A percentile compares a stretch with the other conserved stretches of the same genome.
Evolutionary conservation across 2,113 vertebrate species (phyloP).

Genomic region (Mesoclemmys tuberculata): DNA sequence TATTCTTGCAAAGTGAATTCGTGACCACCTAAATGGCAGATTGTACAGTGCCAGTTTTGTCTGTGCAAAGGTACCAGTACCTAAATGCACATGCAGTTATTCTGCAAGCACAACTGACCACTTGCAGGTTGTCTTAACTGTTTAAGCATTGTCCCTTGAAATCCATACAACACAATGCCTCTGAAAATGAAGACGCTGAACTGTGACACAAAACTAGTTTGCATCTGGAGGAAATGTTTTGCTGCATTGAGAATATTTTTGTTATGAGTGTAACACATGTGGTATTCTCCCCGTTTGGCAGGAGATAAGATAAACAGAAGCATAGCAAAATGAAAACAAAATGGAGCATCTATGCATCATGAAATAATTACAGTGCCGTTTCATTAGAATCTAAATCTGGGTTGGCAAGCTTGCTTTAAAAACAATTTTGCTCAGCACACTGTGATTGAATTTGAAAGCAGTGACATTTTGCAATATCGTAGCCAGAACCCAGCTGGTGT

Average conservation of each 20-base stretch:
- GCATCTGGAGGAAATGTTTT: constrained; percentile 55
- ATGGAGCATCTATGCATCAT: constrained; percentile 41
- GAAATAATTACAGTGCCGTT: constrained; percentile 59
- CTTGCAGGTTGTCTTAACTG: not conserved
- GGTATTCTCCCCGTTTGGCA: constrained; percentile 68
- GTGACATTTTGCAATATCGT: constrained; percentile 43
- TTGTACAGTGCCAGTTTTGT: not conserved
- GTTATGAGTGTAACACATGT: constrained; percentile 53
- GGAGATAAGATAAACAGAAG: constrained; percentile 75
- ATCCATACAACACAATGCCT: not conserved
- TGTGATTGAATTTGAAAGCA: constrained; percentile 58
- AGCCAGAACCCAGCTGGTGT: constrained; percentile 53
- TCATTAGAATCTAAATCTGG: constrained; percentile 63
- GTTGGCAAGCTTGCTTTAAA: constrained; percentile 61
- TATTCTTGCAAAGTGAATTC: not conserved
- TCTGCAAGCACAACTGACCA: not conserved
- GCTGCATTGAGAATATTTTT: constrained; percentile 40
- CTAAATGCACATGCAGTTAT: not conserved
- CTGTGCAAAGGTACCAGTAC: not conserved
- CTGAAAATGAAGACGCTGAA: constrained; percentile 9
- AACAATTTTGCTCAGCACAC: constrained; percentile 60
- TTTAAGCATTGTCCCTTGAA: not conserved
- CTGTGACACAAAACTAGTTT: not conserved
- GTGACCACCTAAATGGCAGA: not conserved
- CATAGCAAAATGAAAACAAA: constrained; percentile 70